A percentile compares a stretch with the other conserved stretches of the same genome.
phyloP scores from a whole-genome alignment of 2,888 invertebrate species.

The Gnatocerus cornutus region DNA sequence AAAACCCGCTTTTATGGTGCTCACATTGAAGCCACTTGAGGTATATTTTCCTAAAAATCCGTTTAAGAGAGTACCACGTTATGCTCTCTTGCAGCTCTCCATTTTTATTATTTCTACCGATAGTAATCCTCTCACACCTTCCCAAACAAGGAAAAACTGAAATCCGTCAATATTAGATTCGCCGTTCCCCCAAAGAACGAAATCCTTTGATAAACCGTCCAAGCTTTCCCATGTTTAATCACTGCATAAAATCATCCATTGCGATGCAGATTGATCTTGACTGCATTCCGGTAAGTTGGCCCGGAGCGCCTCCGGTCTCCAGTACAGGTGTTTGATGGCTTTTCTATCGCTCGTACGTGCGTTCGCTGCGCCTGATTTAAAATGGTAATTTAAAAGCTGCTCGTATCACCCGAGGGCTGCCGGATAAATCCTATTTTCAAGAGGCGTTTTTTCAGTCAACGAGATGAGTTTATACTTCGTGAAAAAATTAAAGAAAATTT shows the following conservation, averaged over 20 bases:
- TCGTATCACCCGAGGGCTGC: conserved; percentile 30
- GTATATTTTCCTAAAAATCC: no score
- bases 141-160: no score
- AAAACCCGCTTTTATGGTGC: no score
- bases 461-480: conserved; percentile 33
- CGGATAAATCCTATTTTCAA: conserved; percentile 40
- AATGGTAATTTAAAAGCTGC: conserved; percentile 47
- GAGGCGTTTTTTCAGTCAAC: conserved; percentile 21
- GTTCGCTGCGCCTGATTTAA: conserved; percentile 39
- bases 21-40: no score
- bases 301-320: conserved; percentile 36
- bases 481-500: conserved; percentile 23
- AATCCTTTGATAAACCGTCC: neutral
- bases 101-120: no score
- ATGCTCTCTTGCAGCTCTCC: no score
- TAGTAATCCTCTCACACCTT: no score
- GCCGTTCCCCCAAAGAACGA: neutral
- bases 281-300: conserved; percentile 31
- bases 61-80: no score
- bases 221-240: conserved; percentile 9
- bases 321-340: conserved; percentile 46
- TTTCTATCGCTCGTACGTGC: conserved; percentile 43
- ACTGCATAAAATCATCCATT: conserved; percentile 18
- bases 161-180: conserved; percentile 2
- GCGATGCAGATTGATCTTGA: conserved; percentile 21